Evolutionary conservation across 2,797 vertebrate species (phyloP).

Genomic region (Todus mexicanus): DNA sequence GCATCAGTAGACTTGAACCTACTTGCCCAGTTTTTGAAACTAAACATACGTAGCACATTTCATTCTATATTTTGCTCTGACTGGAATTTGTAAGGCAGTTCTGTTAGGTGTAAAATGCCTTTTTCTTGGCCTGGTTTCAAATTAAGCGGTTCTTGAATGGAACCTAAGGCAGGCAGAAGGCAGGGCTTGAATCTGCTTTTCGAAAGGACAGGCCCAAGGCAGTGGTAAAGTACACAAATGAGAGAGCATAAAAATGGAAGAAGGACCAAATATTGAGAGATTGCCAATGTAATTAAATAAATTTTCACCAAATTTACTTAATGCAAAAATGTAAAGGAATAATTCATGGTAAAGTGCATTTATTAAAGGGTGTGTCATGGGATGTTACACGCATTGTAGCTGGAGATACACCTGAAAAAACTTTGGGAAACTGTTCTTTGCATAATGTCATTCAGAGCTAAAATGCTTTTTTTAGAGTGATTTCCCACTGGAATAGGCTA

Average conservation of each 20-base stretch:
- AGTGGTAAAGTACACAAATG: not conserved
- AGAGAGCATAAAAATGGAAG: not conserved
- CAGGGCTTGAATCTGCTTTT: not conserved
- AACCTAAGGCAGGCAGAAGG: not conserved
- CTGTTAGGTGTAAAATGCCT: not conserved
- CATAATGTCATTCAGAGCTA: not conserved
- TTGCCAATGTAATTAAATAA: not conserved
- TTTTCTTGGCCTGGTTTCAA: not conserved
- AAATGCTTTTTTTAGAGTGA: too few species aligned
- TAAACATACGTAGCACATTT: not conserved
- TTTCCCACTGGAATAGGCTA: too few species aligned
- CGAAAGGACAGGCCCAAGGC: not conserved
- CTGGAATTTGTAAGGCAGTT: not conserved
- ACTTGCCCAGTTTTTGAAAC: not conserved
- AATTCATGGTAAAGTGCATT: fast-evolving
- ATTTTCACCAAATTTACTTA: not conserved
- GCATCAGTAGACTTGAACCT: not conserved
- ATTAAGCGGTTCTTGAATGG: not conserved
- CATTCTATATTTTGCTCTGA: not conserved
- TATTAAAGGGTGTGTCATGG: not conserved
- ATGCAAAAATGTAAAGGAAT: not conserved
- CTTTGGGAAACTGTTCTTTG: not conserved
- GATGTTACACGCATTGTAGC: not conserved
- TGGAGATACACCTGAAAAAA: not conserved
- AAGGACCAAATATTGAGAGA: not conserved